Evolutionary conservation across 2,113 vertebrate species (phyloP), one percentile per base, ranked within the genome.

Genomic region (Chinchilla lanigera): DNA sequence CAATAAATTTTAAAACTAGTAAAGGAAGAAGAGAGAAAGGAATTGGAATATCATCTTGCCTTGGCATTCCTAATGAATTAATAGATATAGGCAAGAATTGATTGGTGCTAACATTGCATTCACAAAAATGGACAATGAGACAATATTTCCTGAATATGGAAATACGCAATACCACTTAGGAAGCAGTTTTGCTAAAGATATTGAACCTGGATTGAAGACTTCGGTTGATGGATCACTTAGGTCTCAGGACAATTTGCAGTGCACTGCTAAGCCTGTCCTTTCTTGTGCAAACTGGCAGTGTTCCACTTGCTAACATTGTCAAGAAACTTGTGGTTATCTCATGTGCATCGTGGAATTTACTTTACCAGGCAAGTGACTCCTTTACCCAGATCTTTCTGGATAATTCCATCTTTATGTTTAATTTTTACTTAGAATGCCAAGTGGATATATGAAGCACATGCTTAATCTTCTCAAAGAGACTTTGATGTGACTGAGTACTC

Each of bases 1-100:
- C 12, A 96, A 86, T 86, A 86, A 84, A 24, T 69, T 63, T 61
- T 58, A 87, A 95, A 94, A 90, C 7, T 56, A 54, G 33, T 52
- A 60, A 88, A 83, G 73, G 7, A 83, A 83, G 41, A 95, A 89
- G 65, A 52, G 67, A 77, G 89, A 38, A 73, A 88, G 16, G 30
- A 94, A 35, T 91, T 88, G 16, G 24, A 94, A 50, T 94, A 47
- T 75, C 13, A 41, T 3, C 41, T 7, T 81, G 17, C 16, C 83
- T 56, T 95, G 73, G 26, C 82, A 20, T 17, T 82, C 7, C 35
- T 93, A 77, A 67, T 24, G 3, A 93, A 86, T 83, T 89, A 41
- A 47, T 92, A 22, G 30, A 12, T 92, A 58, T 73, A 81, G 63
- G 30, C 30, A 91, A 28, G 30, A 86, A 60, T 69, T 52, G 33